Base-by-base conservation (phyloP, 2,888 invertebrate genomes). In the Opisthograptis luteolata region DNA sequence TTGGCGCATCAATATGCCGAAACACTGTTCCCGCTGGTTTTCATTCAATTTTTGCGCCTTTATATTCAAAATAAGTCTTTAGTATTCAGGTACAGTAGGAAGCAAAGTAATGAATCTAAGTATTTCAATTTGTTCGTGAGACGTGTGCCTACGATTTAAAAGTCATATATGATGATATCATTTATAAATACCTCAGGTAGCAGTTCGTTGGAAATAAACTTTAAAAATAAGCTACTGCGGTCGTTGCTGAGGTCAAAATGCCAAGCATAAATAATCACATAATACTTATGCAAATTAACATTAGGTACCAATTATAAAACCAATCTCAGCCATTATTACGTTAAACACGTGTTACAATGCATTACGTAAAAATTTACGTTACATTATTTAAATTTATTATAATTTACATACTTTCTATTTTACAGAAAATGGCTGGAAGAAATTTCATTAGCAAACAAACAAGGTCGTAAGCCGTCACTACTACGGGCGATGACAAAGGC, bases 341-440 rank as follows among this genome's bases (percentile, higher is more conserved):
- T 34, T 12, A 9, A 10, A 9, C 10, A 5, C 7, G 7, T 28
- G 4, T 27, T 27, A 27, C 27, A 36, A 30, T 48, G 13, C 46
- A 22, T 40, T n/a, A n/a, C n/a, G n/a, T n/a, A n/a, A n/a, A n/a
- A n/a, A n/a, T n/a, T n/a, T n/a, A n/a, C n/a, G n/a, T n/a, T n/a
- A n/a, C n/a, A n/a, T n/a, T n/a, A n/a, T n/a, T n/a, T n/a, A n/a
- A n/a, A 1, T 20, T 2, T 6, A 20, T 20, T 20, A 5, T 20
- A 20, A 27, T 14, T 24, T 46, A 43, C 9, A 40, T 9, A 20
- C 10, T 36, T 41, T 13, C 47, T 55, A 46, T 55, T 70, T 87
- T 88, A 66, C 83, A 95, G 95, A 69, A 92, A 94, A 87, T 95
- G 95, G 95, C 81, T 91, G 52, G 92, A 92, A 73, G 94, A 94